phyloP scores from a whole-genome alignment of 2,888 invertebrate species.

The Cerceris ruficornis region DNA sequence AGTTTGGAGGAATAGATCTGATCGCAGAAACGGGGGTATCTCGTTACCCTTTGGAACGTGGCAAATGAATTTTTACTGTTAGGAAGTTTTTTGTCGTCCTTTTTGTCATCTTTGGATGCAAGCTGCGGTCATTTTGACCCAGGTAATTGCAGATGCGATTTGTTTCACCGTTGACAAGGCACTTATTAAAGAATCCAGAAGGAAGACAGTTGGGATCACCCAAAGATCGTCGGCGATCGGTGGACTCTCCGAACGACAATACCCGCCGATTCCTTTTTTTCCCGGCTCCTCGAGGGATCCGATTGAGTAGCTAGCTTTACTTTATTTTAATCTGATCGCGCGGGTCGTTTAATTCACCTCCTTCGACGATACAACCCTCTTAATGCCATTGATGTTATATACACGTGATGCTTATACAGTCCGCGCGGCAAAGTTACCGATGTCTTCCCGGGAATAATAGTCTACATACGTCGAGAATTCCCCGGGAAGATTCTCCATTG shows the following conservation, averaged over 20 bases:
- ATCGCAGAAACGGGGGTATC: constrained; percentile 35
- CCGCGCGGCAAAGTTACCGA: constrained; percentile 27
- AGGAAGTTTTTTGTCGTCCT: neutral
- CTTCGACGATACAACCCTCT: constrained; percentile 28
- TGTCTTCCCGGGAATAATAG: constrained; percentile 35
- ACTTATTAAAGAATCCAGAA: too few species aligned
- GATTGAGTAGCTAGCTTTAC: constrained; percentile 45
- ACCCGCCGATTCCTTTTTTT: too few species aligned
- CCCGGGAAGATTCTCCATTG: constrained; percentile 12
- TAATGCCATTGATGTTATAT: constrained; percentile 41
- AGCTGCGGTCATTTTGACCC: too few species aligned
- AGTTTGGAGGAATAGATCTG: constrained; percentile 47
- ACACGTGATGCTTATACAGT: constrained; percentile 37
- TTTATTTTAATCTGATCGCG: constrained; percentile 55
- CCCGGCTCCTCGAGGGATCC: neutral
- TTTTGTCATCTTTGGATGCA: too few species aligned
- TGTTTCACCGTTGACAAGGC: too few species aligned
- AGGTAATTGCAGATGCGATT: too few species aligned
- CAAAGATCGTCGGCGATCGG: too few species aligned
- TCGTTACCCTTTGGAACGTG: neutral
- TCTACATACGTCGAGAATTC: constrained; percentile 1
- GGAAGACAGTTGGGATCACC: too few species aligned
- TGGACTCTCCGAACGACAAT: too few species aligned
- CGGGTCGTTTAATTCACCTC: constrained; percentile 31
- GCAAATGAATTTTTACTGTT: neutral